A percentile compares a stretch with the other conserved stretches of the same genome.
These are phyloP conservation scores for Lomographa bimaculata DNA, from an alignment of 2,888 invertebrate species.

Conservation along the genomic window DNA sequence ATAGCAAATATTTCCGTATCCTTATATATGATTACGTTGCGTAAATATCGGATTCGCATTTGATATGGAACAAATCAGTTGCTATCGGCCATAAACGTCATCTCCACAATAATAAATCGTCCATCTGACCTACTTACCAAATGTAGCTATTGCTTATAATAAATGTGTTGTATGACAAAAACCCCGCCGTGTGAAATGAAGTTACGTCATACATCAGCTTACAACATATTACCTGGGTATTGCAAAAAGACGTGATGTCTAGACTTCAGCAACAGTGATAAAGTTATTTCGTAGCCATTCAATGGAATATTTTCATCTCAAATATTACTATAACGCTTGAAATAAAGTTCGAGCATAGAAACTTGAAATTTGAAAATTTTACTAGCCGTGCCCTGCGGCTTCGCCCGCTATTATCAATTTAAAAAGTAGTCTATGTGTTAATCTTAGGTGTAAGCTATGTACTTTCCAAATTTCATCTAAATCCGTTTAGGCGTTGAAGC, in stretches of 20 bases:
- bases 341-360: no score
- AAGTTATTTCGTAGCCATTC: no score
- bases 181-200: conserved; percentile 32
- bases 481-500: no score
- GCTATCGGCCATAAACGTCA: conserved; percentile 61
- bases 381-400: no score
- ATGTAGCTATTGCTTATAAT: conserved; percentile 44
- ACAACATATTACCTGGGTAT: conserved; percentile 7
- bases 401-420: no score
- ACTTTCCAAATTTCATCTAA: no score
- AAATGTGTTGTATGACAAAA: conserved; percentile 32
- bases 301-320: no score
- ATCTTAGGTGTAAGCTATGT: no score
- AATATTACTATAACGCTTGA: no score
- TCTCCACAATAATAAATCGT: conserved; percentile 61
- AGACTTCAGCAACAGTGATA: conserved; percentile 1
- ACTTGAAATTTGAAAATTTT: no score
- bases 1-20: conserved; percentile 40
- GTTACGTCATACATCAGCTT: conserved; percentile 11
- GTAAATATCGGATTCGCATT: conserved; percentile 63
- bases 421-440: no score
- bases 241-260: conserved; percentile 4
- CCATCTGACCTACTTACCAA: conserved; percentile 59
- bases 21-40: conserved; percentile 49
- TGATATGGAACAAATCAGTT: conserved; percentile 65